phyloP scores from a whole-genome alignment of 1,140 invertebrate genomes.

The Muscidifurax raptorellus region DNA sequence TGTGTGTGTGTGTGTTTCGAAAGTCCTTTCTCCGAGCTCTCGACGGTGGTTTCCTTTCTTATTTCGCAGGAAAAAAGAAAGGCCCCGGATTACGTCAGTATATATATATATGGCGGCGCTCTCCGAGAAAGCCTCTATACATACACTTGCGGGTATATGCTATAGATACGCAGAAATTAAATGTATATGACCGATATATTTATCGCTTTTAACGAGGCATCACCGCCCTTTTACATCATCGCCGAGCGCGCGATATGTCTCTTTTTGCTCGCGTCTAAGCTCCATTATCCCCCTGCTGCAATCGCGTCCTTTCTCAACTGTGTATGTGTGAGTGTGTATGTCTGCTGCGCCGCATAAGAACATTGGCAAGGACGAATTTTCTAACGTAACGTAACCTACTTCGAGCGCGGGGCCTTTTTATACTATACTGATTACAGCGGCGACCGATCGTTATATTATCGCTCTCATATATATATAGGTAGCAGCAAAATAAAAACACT shows the following conservation, averaged over 20 bases:
- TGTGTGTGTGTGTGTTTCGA: not conserved
- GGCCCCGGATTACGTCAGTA: constrained; percentile 16
- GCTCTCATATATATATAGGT: not conserved
- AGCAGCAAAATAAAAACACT: not conserved
- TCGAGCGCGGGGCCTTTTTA: not conserved
- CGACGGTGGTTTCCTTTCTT: constrained; percentile 34
- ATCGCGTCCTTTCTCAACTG: not conserved
- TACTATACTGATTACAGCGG: not conserved
- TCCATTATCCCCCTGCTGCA: not conserved
- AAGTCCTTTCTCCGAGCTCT: constrained; percentile 33
- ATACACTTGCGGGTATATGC: not conserved
- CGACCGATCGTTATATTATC: not conserved
- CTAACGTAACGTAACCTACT: constrained; percentile 43
- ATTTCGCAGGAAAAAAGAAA: constrained; percentile 33
- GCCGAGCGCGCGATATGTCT: not conserved
- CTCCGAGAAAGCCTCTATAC: not conserved
- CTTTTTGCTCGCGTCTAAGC: not conserved
- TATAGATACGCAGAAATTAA: not conserved
- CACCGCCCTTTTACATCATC: not conserved
- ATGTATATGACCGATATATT: too few species aligned
- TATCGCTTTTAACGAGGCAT: not conserved
- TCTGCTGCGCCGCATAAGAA: constrained; percentile 19
- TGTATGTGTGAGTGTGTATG: not conserved
- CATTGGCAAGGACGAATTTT: constrained; percentile 48
- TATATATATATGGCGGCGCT: too few species aligned